Base-by-base conservation (phyloP, 2,888 invertebrate species). In the Campoplex capitator region DNA sequence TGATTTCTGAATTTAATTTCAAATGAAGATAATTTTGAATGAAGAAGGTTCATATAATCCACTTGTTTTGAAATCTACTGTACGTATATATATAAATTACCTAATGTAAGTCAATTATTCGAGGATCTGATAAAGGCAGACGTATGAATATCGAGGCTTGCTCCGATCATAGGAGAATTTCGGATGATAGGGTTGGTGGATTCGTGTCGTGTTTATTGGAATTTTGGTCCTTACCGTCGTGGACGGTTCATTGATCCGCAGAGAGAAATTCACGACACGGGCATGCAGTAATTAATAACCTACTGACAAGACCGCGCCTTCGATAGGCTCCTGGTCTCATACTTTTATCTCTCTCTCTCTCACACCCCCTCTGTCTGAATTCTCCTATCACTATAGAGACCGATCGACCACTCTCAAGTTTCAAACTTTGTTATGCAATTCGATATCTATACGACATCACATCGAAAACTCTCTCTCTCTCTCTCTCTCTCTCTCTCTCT, bases 351-450 rank as follows among this genome's bases (percentile, higher is more conserved):
- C 70, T 45, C 70, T 70, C 68, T n/a, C 67, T 9, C 68, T n/a
- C 67, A 2, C 67, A n/a, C 67, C 42, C 67, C 8, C 38, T 42
- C 28, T 28, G 58, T 58, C 13, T 9, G 4, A 11, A 70, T 70
- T 28, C 28, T 70, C 45, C n/a, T 70, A 38, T 18, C 13, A 28
- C 70, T 42, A 28, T 70, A 45, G 11, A 13, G 38, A 13, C 28
- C 8, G 58, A 58, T 58, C 58, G 67, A 67, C 18, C 67, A 67
- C 74, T 3, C 82, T 67, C 38, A 18, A 42, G 67, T 67, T 67
- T 38, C 67, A 18, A 38, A 67, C 67, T 67, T 67, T 67, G 28
- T 35, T 28, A 32, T 56, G 58, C 58, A 58, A 58, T 58, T 58
- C 28, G 28, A 58, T 58, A 28, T 28, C 58, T 58, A 58, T 13